phyloP scores from a whole-genome alignment of 2,797 vertebrate genomes.

The Mus spretus region DNA sequence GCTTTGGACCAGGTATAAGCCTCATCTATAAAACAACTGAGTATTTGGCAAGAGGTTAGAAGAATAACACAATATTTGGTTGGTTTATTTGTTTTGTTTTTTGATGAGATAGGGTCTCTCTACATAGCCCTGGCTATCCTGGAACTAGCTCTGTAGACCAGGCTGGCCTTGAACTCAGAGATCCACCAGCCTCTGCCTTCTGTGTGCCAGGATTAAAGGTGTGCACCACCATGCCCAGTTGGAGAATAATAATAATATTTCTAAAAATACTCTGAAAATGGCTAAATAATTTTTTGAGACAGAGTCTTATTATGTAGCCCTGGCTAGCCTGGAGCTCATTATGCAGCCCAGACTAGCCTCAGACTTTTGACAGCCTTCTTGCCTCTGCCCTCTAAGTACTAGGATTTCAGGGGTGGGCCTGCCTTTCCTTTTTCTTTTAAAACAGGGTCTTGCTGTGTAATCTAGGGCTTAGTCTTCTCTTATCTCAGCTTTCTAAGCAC shows the following conservation, averaged over 20 bases:
- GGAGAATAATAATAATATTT: slow-evolving; percentile 28
- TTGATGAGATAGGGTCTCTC: neutral
- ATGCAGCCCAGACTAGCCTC: too few relatives aligned
- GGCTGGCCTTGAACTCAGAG: neutral
- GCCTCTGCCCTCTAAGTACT: neutral
- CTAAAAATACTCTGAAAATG: slow-evolving; percentile 53
- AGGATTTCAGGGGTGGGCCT: neutral
- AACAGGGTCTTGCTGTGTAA: neutral
- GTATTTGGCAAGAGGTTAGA: slow-evolving; percentile 37
- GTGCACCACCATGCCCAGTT: neutral
- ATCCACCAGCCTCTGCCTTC: neutral
- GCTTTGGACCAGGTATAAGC: neutral
- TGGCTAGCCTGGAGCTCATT: neutral
- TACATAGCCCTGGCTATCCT: neutral
- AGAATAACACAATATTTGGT: neutral
- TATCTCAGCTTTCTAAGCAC: neutral
- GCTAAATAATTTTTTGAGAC: neutral
- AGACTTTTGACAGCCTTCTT: neutral
- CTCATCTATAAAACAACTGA: slow-evolving; percentile 53
- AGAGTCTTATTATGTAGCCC: neutral
- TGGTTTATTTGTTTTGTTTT: neutral
- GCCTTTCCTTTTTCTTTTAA: neutral
- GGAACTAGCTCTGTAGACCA: neutral
- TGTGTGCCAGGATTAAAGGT: neutral
- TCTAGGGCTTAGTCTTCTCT: neutral